Conservation (phyloP, 2,113 vertebrate species). For the Ophthalmotilapia sp. region DNA sequence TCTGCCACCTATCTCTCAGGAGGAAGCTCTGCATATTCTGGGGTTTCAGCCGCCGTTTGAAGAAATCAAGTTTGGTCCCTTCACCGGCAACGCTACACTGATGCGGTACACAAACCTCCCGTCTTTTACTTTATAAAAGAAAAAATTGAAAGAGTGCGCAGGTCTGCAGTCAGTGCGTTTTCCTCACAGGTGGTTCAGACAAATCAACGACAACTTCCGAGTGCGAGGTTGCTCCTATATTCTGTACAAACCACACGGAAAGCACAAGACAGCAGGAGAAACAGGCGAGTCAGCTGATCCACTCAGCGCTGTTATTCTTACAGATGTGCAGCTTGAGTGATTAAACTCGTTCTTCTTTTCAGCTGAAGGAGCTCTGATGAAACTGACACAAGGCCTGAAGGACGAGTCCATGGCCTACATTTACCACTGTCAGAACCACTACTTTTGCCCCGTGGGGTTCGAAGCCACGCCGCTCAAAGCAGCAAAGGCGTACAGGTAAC, state of each 20-base stretch:
- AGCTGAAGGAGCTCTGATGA: slow-evolving; percentile 89
- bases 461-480: slow-evolving; percentile 94
- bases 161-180: neutral
- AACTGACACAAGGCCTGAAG: slow-evolving; percentile 87
- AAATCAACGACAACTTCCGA: slow-evolving; percentile 94
- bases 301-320: neutral
- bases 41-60: slow-evolving; percentile 97
- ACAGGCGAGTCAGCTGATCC: slow-evolving; percentile 73
- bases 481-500: slow-evolving; percentile 88
- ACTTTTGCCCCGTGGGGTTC: slow-evolving; percentile 97
- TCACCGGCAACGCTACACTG: slow-evolving; percentile 97
- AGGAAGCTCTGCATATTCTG: slow-evolving; percentile 93
- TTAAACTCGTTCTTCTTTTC: neutral
- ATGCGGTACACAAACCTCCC: slow-evolving; percentile 79
- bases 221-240: slow-evolving; percentile 94
- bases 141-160: neutral
- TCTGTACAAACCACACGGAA: slow-evolving; percentile 95
- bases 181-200: slow-evolving; percentile 90
- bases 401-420: slow-evolving; percentile 95
- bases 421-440: slow-evolving; percentile 99
- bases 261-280: slow-evolving; percentile 97
- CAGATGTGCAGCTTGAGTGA: neutral
- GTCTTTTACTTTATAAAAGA: neutral
- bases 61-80: slow-evolving; percentile 96
- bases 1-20: slow-evolving; percentile 92